Conservation (phyloP, 1,140 invertebrate genomes). For the Drosophila truncata region DNA sequence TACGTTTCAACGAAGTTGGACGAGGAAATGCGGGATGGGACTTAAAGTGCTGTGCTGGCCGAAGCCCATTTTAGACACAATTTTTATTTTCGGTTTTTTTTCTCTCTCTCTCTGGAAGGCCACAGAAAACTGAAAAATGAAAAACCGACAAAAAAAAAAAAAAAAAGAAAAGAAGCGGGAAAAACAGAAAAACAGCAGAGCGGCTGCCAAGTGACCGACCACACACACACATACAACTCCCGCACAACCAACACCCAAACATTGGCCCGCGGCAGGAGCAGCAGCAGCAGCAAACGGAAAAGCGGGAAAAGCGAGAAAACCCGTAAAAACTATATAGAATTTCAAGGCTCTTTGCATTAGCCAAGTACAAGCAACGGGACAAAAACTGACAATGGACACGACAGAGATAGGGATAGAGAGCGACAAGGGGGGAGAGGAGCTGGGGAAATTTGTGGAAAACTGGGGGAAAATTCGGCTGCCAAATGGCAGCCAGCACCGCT, state of each 20-base stretch:
- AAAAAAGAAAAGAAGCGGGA: slow-evolving; percentile 5
- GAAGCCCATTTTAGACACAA: slow-evolving; percentile 19
- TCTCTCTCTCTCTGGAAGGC: background rate
- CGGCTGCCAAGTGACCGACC: slow-evolving; percentile 14
- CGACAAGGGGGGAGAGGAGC: no score
- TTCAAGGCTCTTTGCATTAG: slow-evolving; percentile 72
- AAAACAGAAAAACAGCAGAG: slow-evolving; percentile 16
- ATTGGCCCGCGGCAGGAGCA: background rate
- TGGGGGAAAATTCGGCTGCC: slow-evolving; percentile 23
- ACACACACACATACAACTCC: background rate
- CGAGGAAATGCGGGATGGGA: slow-evolving; percentile 2
- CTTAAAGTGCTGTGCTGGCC: slow-evolving; percentile 19
- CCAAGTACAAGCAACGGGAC: slow-evolving; percentile 42
- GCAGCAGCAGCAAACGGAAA: background rate
- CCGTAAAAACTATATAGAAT: slow-evolving; percentile 61
- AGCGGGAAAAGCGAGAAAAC: slow-evolving; percentile 6
- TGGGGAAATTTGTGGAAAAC: slow-evolving; percentile 17
- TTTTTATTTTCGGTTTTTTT: slow-evolving; percentile 1
- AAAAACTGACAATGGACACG: slow-evolving; percentile 33
- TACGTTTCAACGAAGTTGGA: slow-evolving; percentile 11
- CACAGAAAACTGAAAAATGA: slow-evolving; percentile 16
- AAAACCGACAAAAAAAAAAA: slow-evolving; percentile 8
- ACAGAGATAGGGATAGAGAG: background rate
- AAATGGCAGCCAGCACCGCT: slow-evolving; percentile 13
- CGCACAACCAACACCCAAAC: slow-evolving; percentile 10